Percentiles rank a stretch among this genome's conserved stretches.
These are phyloP conservation scores for Martes flavigula DNA, from an alignment of 2,797 vertebrate genomes.

Conservation along the genomic window DNA sequence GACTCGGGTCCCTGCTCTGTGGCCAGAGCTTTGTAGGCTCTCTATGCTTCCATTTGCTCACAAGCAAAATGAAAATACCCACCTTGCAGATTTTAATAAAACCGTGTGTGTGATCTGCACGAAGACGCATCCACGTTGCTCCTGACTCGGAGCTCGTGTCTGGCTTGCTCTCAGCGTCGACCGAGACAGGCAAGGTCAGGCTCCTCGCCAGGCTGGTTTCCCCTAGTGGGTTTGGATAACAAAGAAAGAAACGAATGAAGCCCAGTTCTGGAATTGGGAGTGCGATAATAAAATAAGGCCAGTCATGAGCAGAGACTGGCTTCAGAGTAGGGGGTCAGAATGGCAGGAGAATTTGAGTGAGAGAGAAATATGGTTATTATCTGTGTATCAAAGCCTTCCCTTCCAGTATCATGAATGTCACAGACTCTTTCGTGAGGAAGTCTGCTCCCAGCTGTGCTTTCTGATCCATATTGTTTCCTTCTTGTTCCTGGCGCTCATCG, in stretches of 20 bases:
- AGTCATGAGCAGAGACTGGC: background rate
- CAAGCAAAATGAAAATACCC: background rate
- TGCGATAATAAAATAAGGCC: background rate
- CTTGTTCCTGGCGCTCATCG: background rate
- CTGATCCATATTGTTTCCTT: background rate
- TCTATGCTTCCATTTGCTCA: background rate
- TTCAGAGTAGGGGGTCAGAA: background rate
- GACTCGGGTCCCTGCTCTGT: background rate
- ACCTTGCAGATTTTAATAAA: background rate
- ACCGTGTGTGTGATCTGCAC: background rate
- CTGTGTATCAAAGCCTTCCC: background rate
- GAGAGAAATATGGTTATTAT: background rate
- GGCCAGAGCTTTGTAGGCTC: fast-evolving
- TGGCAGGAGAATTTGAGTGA: too few relatives aligned
- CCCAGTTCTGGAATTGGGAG: background rate
- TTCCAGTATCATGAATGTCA: background rate
- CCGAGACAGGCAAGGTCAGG: background rate
- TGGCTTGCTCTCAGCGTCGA: fast-evolving
- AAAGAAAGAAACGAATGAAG: background rate
- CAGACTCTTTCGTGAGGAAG: too few relatives aligned
- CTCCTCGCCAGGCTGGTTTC: too few relatives aligned
- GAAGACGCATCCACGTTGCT: background rate
- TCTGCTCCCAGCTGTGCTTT: background rate
- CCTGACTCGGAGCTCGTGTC: background rate
- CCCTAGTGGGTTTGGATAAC: too few relatives aligned